Conservation (phyloP, 1,140 invertebrate genomes). For the Sminthurinus signatus region DNA sequence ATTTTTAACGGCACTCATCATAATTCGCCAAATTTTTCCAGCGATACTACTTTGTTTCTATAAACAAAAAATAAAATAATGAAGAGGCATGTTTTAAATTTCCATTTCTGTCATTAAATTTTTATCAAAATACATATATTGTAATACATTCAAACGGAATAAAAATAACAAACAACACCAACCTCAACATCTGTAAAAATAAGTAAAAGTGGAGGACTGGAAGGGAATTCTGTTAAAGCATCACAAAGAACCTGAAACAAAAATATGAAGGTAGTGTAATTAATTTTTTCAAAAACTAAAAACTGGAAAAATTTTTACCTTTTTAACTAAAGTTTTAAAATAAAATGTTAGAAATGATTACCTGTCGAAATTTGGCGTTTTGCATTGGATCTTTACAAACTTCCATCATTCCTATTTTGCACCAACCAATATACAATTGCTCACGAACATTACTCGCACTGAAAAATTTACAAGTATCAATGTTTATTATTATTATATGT, state of each 20-base stretch:
- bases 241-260: conserved; percentile 20
- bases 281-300: too few species aligned
- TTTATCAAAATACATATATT: too few species aligned
- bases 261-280: too few species aligned
- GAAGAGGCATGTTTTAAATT: neutral
- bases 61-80: conserved; percentile 19
- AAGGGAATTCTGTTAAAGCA: conserved; percentile 33
- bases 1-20: conserved; percentile 31
- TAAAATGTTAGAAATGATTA: too few species aligned
- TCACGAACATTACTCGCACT: conserved; percentile 31
- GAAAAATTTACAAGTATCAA: neutral
- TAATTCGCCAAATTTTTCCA: conserved; percentile 35
- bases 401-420: conserved; percentile 26
- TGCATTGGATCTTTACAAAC: conserved; percentile 24
- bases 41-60: conserved; percentile 39
- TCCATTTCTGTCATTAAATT: too few species aligned
- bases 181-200: conserved; percentile 38
- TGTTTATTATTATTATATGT: too few species aligned
- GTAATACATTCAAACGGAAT: too few species aligned
- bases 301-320: too few species aligned
- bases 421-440: conserved; percentile 37
- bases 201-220: conserved; percentile 34
- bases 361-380: conserved; percentile 33
- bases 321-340: too few species aligned
- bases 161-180: conserved; percentile 11